These are phyloP conservation scores for Pseudoips prasinana DNA, from an alignment of 2,888 invertebrate genomes.

Conservation along the genomic window DNA sequence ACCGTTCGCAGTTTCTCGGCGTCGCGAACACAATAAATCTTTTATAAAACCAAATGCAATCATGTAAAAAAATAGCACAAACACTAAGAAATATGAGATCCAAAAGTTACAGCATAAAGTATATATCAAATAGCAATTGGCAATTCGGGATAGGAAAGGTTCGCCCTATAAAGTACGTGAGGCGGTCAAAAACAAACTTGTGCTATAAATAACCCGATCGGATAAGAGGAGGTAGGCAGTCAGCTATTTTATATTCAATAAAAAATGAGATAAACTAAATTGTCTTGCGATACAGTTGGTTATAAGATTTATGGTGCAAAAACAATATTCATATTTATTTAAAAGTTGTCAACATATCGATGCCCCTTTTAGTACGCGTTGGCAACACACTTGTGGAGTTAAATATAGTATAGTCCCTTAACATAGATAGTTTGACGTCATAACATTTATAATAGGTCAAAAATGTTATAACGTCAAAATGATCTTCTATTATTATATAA, in stretches of 20 bases:
- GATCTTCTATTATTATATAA: no score
- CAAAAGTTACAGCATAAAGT: conserved; percentile 70
- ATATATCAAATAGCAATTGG: conserved; percentile 79
- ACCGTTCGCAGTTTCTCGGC: conserved; percentile 1
- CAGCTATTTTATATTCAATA: conserved; percentile 78
- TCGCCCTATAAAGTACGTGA: conserved; percentile 79
- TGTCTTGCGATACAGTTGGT: conserved; percentile 63
- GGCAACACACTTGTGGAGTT: conserved; percentile 31
- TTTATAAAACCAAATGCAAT: conserved; percentile 40
- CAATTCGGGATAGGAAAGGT: conserved; percentile 77
- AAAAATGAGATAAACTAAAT: conserved; percentile 75
- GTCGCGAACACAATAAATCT: conserved; percentile 4
- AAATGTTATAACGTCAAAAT: no score
- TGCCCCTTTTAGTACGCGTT: conserved; percentile 24
- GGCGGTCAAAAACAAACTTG: conserved; percentile 81
- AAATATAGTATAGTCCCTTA: background rate
- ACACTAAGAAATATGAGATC: conserved; percentile 65
- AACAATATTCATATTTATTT: conserved; percentile 40
- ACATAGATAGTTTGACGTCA: no score
- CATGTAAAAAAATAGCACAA: conserved; percentile 44
- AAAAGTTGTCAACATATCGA: conserved; percentile 29
- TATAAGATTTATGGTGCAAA: conserved; percentile 53
- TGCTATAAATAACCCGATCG: conserved; percentile 79
- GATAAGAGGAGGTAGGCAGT: conserved; percentile 75
- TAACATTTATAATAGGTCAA: no score